phyloP scores from a whole-genome alignment of 1,140 invertebrate species.

The Heliconius melpomene region DNA sequence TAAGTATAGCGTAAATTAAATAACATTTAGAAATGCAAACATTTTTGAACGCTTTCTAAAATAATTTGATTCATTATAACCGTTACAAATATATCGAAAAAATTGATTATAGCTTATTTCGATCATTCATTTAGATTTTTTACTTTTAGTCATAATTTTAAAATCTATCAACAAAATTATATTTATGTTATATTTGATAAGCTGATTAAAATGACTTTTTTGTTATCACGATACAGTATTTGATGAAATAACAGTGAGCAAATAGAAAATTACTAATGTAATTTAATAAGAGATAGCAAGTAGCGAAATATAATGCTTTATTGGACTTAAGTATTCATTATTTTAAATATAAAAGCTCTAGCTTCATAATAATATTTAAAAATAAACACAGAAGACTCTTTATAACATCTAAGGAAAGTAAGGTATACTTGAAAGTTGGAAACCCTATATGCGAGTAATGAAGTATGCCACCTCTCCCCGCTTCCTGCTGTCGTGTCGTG shows the following conservation, averaged over 20 bases:
- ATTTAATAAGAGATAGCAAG: background rate
- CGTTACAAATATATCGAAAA: no score
- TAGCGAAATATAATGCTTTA: background rate
- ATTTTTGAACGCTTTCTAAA: background rate
- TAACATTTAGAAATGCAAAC: background rate
- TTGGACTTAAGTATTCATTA: no score
- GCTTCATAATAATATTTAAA: background rate
- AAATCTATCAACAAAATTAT: background rate
- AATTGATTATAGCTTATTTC: background rate
- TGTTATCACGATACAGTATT: background rate
- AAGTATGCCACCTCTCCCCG: slow-evolving; percentile 73
- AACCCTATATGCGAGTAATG: slow-evolving; percentile 62
- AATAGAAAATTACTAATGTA: background rate
- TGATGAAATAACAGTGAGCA: background rate
- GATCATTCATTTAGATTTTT: background rate
- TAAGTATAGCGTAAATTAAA: background rate
- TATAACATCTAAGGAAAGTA: background rate
- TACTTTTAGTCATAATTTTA: no score
- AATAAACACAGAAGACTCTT: background rate
- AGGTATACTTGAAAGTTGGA: background rate
- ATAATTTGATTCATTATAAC: no score
- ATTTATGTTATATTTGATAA: no score
- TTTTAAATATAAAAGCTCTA: no score
- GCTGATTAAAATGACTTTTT: no score
- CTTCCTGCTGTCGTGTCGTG: slow-evolving; percentile 62